Base-by-base conservation (phyloP, 2,797 vertebrate species). In the Lepus townsendii region DNA sequence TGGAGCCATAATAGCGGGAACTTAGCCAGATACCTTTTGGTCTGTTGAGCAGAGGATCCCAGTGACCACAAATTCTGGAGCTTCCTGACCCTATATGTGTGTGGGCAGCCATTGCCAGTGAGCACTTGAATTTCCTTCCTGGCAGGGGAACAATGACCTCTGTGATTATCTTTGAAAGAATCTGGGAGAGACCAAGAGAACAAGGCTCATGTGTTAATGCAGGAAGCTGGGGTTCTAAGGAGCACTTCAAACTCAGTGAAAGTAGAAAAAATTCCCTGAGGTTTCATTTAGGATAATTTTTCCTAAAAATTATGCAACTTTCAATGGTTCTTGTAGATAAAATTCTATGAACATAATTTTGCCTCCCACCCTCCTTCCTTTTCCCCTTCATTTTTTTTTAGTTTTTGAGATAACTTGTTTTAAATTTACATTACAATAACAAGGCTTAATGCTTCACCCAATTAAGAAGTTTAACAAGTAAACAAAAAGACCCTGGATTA, bases 1-100 rank as follows among this genome's bases (percentile, higher is more conserved):
- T 7, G 19, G 60, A 10, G 3, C 27, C 27, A 52, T 0, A 24
- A n/a, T 4, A 19, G 8, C 3, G 1, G 7, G 13, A 1, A 30
- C 7, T n/a, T 3, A 35, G 10, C 20, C 75, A 8, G 72, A 90
- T 2, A 32, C 0, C 26, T 10, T 10, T 7, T 50, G 27, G 13
- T 71, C 57, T 32, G 6, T 0, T 13, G 52, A 65, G 32, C 2
- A 16, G 4, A 60, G 12, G 50, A 57, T 4, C 30, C 1, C 24
- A 60, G 1, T 35, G 17, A 26, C 24, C 27, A 57, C 54, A n/a
- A 80, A 60, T 22, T 7, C 7, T 11, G 62, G 24, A 54, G 13
- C 7, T 88, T 20, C 19, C 0, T 16, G 71, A 8, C 50, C 5
- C 10, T 19, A 90, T 9, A 35, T 24, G 1, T 57, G 47, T 79